Evolutionary conservation across 2,113 vertebrate genomes (phyloP), one percentile per base, ranked within the genome.

Genomic region (Choloepus hoffmanni): DNA sequence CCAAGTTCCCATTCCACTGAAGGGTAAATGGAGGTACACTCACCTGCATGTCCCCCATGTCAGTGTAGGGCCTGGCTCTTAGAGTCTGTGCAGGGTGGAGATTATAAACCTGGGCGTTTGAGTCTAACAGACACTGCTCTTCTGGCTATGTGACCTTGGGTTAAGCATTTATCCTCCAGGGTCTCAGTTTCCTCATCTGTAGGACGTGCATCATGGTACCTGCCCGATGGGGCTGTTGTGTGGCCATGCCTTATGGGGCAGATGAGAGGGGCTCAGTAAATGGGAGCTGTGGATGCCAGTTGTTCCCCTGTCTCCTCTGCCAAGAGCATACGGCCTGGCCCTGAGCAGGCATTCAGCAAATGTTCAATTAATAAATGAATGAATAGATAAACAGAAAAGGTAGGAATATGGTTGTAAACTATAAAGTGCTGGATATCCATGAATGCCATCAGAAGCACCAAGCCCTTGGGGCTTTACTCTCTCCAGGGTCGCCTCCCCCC

Each of bases 71-170:
- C 26, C 33, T 26, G 14, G 58, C 60, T 72, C 60, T 60, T 19
- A 24, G 6, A 24, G 79, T 30, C 65, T 30, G 18, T 11, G 48
- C 26, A 24, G 30, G 60, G 18, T 15, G 14, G 4, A 26, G 28
- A 30, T 18, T 30, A 55, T 55, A 70, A 55, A 45, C 48, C 72
- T 6, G 40, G 19, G 67, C 83, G 82, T 12, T 67, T 89, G 19
- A 85, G 40, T 70, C 78, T 62, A 55, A 24, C 21, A 74, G 26
- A 24, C 1, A 10, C 28, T 24, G 21, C 26, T 33, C 62, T 89
- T 77, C 21, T 9, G 26, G 76, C 73, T 45, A 43, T 5, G 63
- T 85, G 85, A 96, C 68, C 94, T 94, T 95, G 95, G 76, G 40
- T 53, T 74, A 77, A 68, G 36, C 50, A 4, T 55, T 19, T 28